phyloP scores from a whole-genome alignment of 2,888 invertebrate species.

The Incurvaria masculella region DNA sequence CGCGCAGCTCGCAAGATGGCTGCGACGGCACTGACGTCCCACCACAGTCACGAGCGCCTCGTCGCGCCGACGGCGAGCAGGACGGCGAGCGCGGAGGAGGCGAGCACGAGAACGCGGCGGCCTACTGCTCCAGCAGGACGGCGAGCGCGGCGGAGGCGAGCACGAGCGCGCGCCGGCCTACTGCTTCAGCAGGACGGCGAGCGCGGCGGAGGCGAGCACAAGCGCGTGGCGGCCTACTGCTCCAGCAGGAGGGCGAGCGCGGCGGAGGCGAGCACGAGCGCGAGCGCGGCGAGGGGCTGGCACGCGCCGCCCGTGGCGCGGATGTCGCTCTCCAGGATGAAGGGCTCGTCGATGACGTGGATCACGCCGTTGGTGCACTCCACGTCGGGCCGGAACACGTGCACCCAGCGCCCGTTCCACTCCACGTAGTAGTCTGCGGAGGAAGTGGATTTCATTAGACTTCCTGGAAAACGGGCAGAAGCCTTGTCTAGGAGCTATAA shows the following conservation, averaged over 20 bases:
- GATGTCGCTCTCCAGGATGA: constrained; percentile 81
- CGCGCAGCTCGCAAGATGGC: too few relatives aligned
- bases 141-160: too few relatives aligned
- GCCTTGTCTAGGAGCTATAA: too few relatives aligned
- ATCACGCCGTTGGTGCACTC: constrained; percentile 95
- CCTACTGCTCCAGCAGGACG: too few relatives aligned
- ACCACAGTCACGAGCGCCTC: too few relatives aligned
- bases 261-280: constrained; percentile 9
- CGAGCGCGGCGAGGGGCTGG: constrained; percentile 23
- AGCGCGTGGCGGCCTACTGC: constrained; percentile 19
- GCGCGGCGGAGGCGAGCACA: neutral
- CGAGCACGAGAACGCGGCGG: too few relatives aligned
- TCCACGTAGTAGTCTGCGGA: constrained; percentile 82
- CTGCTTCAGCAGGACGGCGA: neutral
- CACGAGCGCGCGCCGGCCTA: too few relatives aligned
- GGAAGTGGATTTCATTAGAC: too few relatives aligned
- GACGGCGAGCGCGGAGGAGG: too few relatives aligned
- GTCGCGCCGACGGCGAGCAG: too few relatives aligned
- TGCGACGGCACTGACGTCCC: too few relatives aligned
- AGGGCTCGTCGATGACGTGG: constrained; percentile 88
- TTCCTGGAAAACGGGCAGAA: too few relatives aligned
- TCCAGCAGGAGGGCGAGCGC: neutral
- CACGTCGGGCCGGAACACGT: constrained; percentile 87
- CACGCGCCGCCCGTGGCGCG: constrained; percentile 59
- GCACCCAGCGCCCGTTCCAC: constrained; percentile 82